Evolutionary conservation across 2,888 invertebrate species (phyloP), one percentile per base, ranked within the genome.

Genomic region (Tineola bisselliella): DNA sequence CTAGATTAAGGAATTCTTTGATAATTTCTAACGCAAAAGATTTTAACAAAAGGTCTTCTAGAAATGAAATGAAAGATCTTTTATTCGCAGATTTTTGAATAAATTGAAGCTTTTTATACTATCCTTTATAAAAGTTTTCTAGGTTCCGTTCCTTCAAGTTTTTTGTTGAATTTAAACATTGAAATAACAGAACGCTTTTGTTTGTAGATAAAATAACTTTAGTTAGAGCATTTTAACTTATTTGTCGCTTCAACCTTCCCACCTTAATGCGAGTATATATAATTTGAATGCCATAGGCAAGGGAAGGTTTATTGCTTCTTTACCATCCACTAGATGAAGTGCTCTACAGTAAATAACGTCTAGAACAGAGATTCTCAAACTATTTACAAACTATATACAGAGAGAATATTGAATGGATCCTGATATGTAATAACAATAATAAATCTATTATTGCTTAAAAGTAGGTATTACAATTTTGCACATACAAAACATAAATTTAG

Each of bases 91-190:
- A 13, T 56, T 56, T 19, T 30, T 25, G 30, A 56, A 30, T 56
- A 19, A 56, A 56, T 56, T 56, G 25, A 48, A 48, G 48, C 48
- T 48, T 15, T 48, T 48, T 48, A 38, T 13, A 48, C 48, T 48
- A 48, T 48, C 10, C 17, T 17, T 48, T 48, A 48, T 17, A 48
- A 48, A 48, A 17, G 48, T 48, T 48, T 48, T 48, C 17, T 13
- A 48, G 38, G 38, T 48, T 48, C 44, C 31, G 31, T 44, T 48
- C n/a, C 15, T 48, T 48, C 3, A 15, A 15, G 10, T 48, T 13
- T 48, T 13, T 48, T 48, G 48, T 17, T 10, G 17, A 48, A 17
- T 13, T 17, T 48, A 17, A 48, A 13, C 15, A 48, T 48, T 48
- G 3, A 10, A 48, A 48, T 48, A 48, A 48, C 48, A 48, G 6